Base-by-base conservation (phyloP, 2,113 vertebrate species). In the Eidolon helvum region DNA sequence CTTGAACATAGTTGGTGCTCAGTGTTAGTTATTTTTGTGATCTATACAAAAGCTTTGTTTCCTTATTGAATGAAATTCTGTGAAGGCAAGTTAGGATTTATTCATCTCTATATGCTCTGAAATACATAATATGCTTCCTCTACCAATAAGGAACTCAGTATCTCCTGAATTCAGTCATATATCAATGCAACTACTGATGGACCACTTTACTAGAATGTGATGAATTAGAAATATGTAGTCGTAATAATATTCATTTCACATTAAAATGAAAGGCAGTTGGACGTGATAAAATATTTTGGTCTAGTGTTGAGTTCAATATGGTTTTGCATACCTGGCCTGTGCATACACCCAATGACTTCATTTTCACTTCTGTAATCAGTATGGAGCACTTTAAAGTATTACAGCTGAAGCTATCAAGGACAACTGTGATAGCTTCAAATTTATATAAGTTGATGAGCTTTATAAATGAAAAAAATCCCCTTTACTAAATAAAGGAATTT, bases 331-430 rank as follows among this genome's bases (percentile, higher is more conserved):
- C 10, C 22, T 78, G 48, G 55, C 63, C 82, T 57, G 53, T n/a
- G 26, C 4, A 6, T 30, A 93, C 8, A 79, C 33, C 30, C 26
- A 86, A 28, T 68, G 59, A 40, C 12, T 92, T 95, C 18, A 72
- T 74, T 94, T 85, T 90, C 50, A 88, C 33, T 59, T 96, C 63
- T 63, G 65, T 71, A 57, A 95, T 63, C 65, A 95, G 59, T 79
- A 90, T 10, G 53, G 89, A 59, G 4, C 10, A 1, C 10, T 77
- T 21, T 59, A 59, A 57, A 87, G 53, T 10, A 80, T 12, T 57
- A 61, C 1, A 93, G 57, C 30, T 43, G 12, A 83, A 83, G 30
- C 53, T 19, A 84, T 66, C 90, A 75, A 59, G 63, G 35, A 87
- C 65, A 50, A 92, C 28, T 59, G 57, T 77, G 38, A 59, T 7